A percentile compares a stretch with the other conserved stretches of the same genome.
These are phyloP conservation scores for Helicolenus hilgendorfi DNA, from an alignment of 2,797 vertebrate genomes.

Conservation along the genomic window DNA sequence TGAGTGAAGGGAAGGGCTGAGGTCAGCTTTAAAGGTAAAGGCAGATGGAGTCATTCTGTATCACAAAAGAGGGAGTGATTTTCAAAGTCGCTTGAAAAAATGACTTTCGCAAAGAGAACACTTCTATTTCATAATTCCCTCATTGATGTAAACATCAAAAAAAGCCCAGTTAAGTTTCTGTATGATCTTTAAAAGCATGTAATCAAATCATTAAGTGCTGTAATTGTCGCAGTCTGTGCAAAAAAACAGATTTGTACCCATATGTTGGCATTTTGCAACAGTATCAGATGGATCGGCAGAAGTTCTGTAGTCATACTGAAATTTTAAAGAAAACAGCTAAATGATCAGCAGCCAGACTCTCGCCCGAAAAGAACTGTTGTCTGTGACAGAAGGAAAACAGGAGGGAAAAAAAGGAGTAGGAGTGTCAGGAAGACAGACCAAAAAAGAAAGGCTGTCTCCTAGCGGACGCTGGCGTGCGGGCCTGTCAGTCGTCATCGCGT, in stretches of 20 bases:
- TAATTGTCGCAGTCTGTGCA: constrained; percentile 64
- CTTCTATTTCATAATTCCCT: not conserved
- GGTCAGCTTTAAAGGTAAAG: constrained; percentile 28
- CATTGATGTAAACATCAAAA: constrained; percentile 28
- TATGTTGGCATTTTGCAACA: constrained; percentile 74
- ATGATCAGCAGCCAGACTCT: constrained; percentile 58
- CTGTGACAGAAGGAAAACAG: constrained; percentile 67
- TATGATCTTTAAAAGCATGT: constrained; percentile 40
- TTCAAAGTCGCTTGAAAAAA: not conserved
- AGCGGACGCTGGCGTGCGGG: constrained; percentile 28
- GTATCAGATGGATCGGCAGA: constrained; percentile 81
- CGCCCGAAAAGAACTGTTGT: constrained; percentile 41
- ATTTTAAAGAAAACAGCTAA: constrained; percentile 65
- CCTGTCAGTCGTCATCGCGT: constrained; percentile 73
- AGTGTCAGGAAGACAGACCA: constrained; percentile 55
- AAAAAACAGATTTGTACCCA: constrained; percentile 69
- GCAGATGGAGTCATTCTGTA: not conserved
- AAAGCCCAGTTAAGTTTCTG: constrained; percentile 27
- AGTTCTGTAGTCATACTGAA: constrained; percentile 62
- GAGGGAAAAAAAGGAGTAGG: constrained; percentile 35
- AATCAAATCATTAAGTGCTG: constrained; percentile 53
- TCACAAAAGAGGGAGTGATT: not conserved
- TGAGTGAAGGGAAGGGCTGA: constrained; percentile 8
- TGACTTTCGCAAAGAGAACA: not conserved
- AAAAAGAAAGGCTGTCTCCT: constrained; percentile 72